A percentile compares a stretch with the other conserved stretches of the same genome.
phyloP scores from a whole-genome alignment of 2,888 invertebrate genomes.

The Lasius platythorax region DNA sequence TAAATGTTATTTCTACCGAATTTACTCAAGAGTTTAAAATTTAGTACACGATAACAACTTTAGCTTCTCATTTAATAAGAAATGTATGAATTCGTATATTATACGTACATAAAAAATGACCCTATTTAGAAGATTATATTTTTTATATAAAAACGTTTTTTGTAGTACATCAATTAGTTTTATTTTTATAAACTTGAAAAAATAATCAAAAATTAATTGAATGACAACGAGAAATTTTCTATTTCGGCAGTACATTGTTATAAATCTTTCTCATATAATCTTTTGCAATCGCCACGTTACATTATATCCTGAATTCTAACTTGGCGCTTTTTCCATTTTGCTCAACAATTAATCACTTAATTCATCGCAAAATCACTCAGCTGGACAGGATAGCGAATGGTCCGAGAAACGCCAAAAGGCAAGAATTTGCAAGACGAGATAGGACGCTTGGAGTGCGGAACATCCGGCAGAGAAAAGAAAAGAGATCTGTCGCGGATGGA shows the following conservation, averaged over 20 bases:
- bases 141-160: neutral
- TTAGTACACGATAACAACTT: neutral
- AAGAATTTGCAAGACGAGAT: constrained; percentile 18
- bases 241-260: neutral
- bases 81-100: neutral
- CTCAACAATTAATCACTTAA: constrained; percentile 19
- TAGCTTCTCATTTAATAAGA: neutral
- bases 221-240: neutral
- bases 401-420: neutral
- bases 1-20: constrained; percentile 6
- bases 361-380: neutral
- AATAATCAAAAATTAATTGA: neutral
- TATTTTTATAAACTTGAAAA: neutral
- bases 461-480: constrained; percentile 7
- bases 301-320: neutral
- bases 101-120: neutral
- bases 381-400: neutral
- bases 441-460: neutral
- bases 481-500: constrained; percentile 53
- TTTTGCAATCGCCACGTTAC: neutral
- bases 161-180: neutral
- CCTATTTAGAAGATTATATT: constrained; percentile 1
- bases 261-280: neutral
- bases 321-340: neutral
- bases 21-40: constrained; percentile 2